A percentile compares a stretch with the other conserved stretches of the same genome.
These are phyloP conservation scores for Platyscapa corneri DNA, from an alignment of 1,140 invertebrate genomes.

Conservation along the genomic window DNA sequence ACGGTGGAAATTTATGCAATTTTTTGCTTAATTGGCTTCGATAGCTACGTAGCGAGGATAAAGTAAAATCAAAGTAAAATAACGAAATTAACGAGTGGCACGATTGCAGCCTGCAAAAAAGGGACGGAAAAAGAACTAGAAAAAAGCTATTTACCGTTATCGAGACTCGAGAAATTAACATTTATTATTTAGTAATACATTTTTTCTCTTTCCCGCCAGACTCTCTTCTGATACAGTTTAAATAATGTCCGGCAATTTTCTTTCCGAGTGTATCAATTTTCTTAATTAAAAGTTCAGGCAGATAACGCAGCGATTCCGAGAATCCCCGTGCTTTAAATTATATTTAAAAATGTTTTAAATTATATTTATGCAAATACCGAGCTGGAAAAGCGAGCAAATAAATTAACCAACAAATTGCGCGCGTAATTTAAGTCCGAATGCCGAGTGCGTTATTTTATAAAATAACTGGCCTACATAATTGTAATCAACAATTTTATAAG, in stretches of 20 bases:
- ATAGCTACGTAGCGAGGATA: not conserved
- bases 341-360: not conserved
- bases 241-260: not conserved
- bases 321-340: no score
- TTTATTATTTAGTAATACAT: not conserved
- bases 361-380: not conserved
- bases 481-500: conserved; percentile 8
- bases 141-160: not conserved
- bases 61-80: not conserved
- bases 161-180: not conserved
- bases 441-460: not conserved
- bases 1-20: not conserved
- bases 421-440: not conserved
- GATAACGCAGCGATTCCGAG: not conserved
- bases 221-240: not conserved
- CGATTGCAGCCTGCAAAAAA: not conserved
- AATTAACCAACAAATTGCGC: not conserved
- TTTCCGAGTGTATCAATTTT: not conserved
- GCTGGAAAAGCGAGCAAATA: not conserved
- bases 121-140: no score
- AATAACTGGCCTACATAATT: not conserved
- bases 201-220: not conserved
- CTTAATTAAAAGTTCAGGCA: not conserved
- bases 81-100: not conserved
- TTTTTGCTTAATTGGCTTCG: conserved; percentile 10